A percentile compares a stretch with the other conserved stretches of the same genome.
Conservation (phyloP, 2,797 vertebrate genomes). For the Hoplostethus atlanticus region DNA sequence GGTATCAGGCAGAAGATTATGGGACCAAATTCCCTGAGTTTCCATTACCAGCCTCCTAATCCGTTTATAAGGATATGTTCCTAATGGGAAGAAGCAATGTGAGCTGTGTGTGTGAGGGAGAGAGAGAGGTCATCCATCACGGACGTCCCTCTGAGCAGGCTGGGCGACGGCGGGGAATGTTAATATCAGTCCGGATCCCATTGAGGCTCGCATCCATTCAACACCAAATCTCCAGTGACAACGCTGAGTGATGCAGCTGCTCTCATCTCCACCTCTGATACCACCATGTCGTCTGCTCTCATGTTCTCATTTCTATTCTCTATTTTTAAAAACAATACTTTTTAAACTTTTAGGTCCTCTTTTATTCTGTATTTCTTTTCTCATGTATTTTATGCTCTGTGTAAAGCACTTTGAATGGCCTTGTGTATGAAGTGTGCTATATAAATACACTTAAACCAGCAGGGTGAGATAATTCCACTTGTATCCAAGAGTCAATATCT, state of each 20-base stretch:
- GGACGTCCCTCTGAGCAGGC: slow-evolving; percentile 45
- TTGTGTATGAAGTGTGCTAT: no score
- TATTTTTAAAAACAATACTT: no score
- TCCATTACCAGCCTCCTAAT: slow-evolving; percentile 73
- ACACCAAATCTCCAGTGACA: slow-evolving; percentile 55
- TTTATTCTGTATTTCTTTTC: no score
- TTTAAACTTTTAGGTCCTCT: no score
- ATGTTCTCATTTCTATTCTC: not conserved
- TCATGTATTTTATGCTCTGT: no score
- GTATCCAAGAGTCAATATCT: no score
- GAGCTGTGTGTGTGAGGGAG: slow-evolving; percentile 16
- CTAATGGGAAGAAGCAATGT: slow-evolving; percentile 57
- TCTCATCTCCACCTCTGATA: slow-evolving; percentile 14
- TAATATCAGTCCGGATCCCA: slow-evolving; percentile 62
- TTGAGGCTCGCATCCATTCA: slow-evolving; percentile 57
- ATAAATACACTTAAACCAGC: not conserved
- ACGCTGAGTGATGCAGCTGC: slow-evolving; percentile 23
- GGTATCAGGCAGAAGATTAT: slow-evolving; percentile 63
- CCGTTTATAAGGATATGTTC: slow-evolving; percentile 65
- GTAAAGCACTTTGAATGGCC: no score
- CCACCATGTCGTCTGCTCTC: not conserved
- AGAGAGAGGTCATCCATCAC: slow-evolving; percentile 70
- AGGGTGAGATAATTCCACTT: no score
- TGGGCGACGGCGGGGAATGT: slow-evolving; percentile 61
- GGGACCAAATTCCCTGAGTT: slow-evolving; percentile 41